Percentiles rank a stretch among this genome's conserved stretches.
These are phyloP conservation scores for Tetranychus piercei DNA, from an alignment of 2,888 invertebrate genomes.

Conservation along the genomic window DNA sequence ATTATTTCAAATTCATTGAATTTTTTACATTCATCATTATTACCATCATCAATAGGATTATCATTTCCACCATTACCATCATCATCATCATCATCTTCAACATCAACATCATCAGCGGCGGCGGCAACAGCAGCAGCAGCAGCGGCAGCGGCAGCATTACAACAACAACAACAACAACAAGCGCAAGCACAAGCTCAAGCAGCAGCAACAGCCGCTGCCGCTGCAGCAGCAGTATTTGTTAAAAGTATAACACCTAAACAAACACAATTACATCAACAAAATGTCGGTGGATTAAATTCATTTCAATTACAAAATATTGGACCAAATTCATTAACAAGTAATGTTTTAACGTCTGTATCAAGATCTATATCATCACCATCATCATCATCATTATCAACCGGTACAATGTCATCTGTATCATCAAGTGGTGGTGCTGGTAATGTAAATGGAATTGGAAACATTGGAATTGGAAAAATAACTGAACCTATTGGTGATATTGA, in stretches of 20 bases:
- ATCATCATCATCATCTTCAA: neutral
- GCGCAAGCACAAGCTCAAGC: neutral
- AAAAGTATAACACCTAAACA: neutral
- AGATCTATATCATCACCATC: neutral
- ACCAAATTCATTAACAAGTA: neutral
- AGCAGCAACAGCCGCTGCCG: neutral
- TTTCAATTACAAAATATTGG: neutral
- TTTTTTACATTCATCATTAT: neutral
- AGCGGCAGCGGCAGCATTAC: no score
- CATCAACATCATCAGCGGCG: no score
- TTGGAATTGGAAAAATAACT: neutral
- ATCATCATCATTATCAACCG: neutral
- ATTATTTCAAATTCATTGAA: neutral
- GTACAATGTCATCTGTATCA: neutral
- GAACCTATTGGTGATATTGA: constrained; percentile 21
- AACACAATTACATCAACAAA: neutral
- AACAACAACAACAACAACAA: no score
- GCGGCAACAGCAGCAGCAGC: no score
- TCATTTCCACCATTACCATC: neutral
- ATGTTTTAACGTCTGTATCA: neutral
- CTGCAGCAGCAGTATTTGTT: neutral
- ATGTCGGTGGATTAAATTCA: neutral
- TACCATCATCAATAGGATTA: neutral
- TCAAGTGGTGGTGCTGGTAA: neutral
- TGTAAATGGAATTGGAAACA: neutral